Evolutionary conservation across 1,140 invertebrate genomes (phyloP).

Genomic region (Oreohelix idahoensis): DNA sequence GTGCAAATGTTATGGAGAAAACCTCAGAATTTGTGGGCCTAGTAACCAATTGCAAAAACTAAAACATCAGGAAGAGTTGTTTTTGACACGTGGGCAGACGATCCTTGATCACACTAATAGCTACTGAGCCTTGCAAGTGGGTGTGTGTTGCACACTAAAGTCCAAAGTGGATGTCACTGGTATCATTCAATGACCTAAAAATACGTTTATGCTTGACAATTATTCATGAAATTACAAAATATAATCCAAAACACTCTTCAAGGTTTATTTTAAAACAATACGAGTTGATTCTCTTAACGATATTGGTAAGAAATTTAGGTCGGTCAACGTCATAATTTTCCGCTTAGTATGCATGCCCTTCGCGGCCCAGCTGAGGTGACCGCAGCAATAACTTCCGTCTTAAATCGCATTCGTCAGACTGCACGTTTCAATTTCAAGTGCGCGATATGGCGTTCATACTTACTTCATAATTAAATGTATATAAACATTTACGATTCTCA

Average conservation of each 20-base stretch:
- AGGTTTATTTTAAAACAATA: slow-evolving; percentile 22
- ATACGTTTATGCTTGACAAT: slow-evolving; percentile 28
- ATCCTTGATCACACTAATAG: slow-evolving; percentile 32
- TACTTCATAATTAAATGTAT: too few relatives aligned
- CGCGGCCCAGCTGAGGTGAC: slow-evolving; percentile 49
- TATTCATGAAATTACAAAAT: slow-evolving; percentile 8
- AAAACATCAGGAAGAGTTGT: slow-evolving; percentile 38
- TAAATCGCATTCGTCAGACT: background rate
- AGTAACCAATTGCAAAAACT: slow-evolving; percentile 38
- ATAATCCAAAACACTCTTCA: background rate
- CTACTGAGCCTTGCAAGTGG: slow-evolving; percentile 39
- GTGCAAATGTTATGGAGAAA: slow-evolving; percentile 36
- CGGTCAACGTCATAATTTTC: slow-evolving; percentile 67
- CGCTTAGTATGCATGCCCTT: slow-evolving; percentile 50
- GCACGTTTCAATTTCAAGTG: background rate
- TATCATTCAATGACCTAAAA: slow-evolving; percentile 41
- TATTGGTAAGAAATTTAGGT: slow-evolving; percentile 34
- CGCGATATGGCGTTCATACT: background rate
- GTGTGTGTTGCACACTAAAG: slow-evolving; percentile 41
- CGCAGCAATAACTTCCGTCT: slow-evolving; percentile 41
- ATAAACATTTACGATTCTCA: background rate
- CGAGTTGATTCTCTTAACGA: background rate
- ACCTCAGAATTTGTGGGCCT: slow-evolving; percentile 9
- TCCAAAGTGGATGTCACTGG: slow-evolving; percentile 47
- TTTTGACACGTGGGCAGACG: slow-evolving; percentile 48